Evolutionary conservation across 1,140 invertebrate species (phyloP).

Genomic region (Dermatophagoides farinae): DNA sequence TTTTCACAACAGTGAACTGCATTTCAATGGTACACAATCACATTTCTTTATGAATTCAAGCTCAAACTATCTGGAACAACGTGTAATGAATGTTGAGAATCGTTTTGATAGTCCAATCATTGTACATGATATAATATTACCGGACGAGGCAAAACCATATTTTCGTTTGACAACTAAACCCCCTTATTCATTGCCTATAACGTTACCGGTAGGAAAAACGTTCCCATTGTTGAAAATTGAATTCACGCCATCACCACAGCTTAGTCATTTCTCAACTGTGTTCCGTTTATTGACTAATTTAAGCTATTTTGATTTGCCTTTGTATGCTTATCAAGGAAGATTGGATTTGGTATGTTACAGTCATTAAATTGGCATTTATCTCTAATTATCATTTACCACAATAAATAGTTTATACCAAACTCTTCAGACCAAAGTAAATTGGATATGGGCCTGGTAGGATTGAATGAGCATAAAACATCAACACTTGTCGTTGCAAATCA

Average conservation of each 20-base stretch:
- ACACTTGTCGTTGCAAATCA: slow-evolving; percentile 50
- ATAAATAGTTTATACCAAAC: slow-evolving; percentile 27
- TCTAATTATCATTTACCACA: slow-evolving; percentile 10
- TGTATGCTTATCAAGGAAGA: slow-evolving; percentile 52
- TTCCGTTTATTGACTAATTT: slow-evolving; percentile 49
- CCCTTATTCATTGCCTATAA: neutral
- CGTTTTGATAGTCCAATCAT: slow-evolving; percentile 45
- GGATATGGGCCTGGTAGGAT: slow-evolving; percentile 52
- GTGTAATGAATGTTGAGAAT: slow-evolving; percentile 43
- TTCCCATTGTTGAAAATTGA: neutral
- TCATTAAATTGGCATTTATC: neutral
- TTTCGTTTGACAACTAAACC: slow-evolving; percentile 34
- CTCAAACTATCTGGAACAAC: slow-evolving; percentile 5
- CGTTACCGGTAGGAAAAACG: neutral
- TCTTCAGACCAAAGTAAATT: slow-evolving; percentile 35
- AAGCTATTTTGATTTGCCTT: slow-evolving; percentile 42
- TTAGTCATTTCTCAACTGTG: slow-evolving; percentile 25
- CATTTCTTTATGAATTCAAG: slow-evolving; percentile 26
- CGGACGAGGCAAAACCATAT: slow-evolving; percentile 34
- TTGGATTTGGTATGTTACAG: slow-evolving; percentile 32
- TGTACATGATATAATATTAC: slow-evolving; percentile 44
- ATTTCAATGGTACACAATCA: slow-evolving; percentile 27
- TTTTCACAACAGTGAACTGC: slow-evolving; percentile 26
- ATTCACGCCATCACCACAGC: slow-evolving; percentile 9
- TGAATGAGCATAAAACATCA: slow-evolving; percentile 40